phyloP scores from a whole-genome alignment of 1,140 invertebrate genomes.

The Choristoneura fumiferana region DNA sequence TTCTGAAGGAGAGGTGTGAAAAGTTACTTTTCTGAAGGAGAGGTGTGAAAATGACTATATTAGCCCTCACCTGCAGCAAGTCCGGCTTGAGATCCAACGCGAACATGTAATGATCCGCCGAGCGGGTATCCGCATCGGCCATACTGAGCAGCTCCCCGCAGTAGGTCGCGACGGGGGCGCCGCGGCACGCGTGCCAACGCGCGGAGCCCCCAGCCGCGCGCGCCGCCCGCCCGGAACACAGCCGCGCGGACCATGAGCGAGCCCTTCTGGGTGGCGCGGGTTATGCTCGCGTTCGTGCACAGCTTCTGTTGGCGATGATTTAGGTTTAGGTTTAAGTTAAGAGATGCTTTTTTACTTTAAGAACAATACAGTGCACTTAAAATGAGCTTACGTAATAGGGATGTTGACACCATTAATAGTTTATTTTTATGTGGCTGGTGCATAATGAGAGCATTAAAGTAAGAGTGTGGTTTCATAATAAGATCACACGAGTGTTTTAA shows the following conservation, averaged over 20 bases:
- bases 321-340: no score
- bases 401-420: no score
- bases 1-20: no score
- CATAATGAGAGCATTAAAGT: no score
- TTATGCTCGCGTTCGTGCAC: constrained; percentile 54
- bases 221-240: constrained; percentile 45
- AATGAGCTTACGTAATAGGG: no score
- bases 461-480: no score
- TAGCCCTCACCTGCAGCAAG: constrained; percentile 46
- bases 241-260: constrained; percentile 41
- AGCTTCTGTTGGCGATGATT: constrained; percentile 32
- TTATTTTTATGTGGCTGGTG: no score
- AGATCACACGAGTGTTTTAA: no score
- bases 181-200: constrained; percentile 85
- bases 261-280: constrained; percentile 27
- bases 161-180: constrained; percentile 92
- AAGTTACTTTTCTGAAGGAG: no score
- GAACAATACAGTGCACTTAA: no score
- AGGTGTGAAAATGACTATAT: no score
- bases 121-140: constrained; percentile 89
- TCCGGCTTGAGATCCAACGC: constrained; percentile 83
- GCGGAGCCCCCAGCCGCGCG: constrained; percentile 92
- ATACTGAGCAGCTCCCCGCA: constrained; percentile 93
- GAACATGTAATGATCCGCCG: constrained; percentile 95
- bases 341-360: no score